Evolutionary conservation across 2,888 invertebrate genomes (phyloP).

Genomic region (Mythimna vitellina): DNA sequence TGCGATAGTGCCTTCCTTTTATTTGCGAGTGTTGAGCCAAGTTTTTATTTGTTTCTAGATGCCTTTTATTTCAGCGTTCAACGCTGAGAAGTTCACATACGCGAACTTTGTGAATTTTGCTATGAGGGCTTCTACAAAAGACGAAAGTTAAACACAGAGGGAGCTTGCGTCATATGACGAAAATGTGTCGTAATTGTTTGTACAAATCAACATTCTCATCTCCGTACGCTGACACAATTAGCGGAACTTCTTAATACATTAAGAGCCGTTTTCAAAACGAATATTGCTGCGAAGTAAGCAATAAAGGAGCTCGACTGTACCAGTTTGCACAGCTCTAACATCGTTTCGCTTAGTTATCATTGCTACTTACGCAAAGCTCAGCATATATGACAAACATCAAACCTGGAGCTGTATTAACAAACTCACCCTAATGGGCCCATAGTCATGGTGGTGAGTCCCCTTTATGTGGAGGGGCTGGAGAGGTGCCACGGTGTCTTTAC

Average conservation of each 20-base stretch:
- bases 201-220: conserved; percentile 69
- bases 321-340: conserved; percentile 85
- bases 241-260: conserved; percentile 83
- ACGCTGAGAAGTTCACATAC: conserved; percentile 56
- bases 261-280: conserved; percentile 78
- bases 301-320: conserved; percentile 82
- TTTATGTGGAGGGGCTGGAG: too few relatives aligned
- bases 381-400: conserved; percentile 68
- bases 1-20: conserved; percentile 41
- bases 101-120: conserved; percentile 58
- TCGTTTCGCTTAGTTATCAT: conserved; percentile 87
- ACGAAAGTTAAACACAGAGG: conserved; percentile 41
- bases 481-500: too few relatives aligned
- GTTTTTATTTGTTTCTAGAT: conserved; percentile 59
- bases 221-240: conserved; percentile 75
- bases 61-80: conserved; percentile 61
- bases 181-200: conserved; percentile 70
- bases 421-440: neutral
- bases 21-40: conserved; percentile 52
- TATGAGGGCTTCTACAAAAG: conserved; percentile 33
- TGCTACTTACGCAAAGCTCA: conserved; percentile 79
- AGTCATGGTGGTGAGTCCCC: too few relatives aligned
- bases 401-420: conserved; percentile 22
- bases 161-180: conserved; percentile 66
- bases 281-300: conserved; percentile 85